phyloP scores from a whole-genome alignment of 2,888 invertebrate species.

The Rotaria macrura region DNA sequence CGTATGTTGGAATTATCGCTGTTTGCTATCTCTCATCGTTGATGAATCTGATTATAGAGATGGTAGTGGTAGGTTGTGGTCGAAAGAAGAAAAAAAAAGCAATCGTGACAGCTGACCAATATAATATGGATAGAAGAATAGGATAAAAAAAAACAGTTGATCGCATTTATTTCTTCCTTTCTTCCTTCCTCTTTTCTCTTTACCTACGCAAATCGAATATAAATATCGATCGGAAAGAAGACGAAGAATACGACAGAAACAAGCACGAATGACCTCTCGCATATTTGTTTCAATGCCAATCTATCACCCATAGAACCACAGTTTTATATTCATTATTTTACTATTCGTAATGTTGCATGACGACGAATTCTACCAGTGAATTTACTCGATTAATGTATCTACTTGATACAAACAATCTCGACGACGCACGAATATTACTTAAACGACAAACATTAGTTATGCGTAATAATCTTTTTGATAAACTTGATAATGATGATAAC shows the following conservation, averaged over 20 bases:
- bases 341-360: conserved; percentile 9
- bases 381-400: neutral
- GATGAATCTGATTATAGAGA: neutral
- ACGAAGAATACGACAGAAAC: neutral
- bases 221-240: neutral
- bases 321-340: neutral
- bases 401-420: neutral
- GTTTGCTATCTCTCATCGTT: conserved; percentile 8
- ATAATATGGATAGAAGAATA: neutral
- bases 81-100: neutral
- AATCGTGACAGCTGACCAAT: neutral
- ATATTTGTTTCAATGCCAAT: conserved; percentile 4
- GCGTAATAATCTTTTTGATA: neutral
- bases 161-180: neutral
- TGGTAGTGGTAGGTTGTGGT: neutral
- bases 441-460: neutral
- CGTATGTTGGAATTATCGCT: conserved; percentile 1
- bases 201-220: neutral
- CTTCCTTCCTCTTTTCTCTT: conserved; percentile 2
- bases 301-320: neutral
- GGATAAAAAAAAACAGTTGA: neutral
- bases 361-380: neutral
- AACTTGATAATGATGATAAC: neutral
- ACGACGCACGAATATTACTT: neutral
- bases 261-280: neutral